These are phyloP conservation scores for Chaetodon trifascialis DNA, from an alignment of 2,113 vertebrate species.

Conservation along the genomic window DNA sequence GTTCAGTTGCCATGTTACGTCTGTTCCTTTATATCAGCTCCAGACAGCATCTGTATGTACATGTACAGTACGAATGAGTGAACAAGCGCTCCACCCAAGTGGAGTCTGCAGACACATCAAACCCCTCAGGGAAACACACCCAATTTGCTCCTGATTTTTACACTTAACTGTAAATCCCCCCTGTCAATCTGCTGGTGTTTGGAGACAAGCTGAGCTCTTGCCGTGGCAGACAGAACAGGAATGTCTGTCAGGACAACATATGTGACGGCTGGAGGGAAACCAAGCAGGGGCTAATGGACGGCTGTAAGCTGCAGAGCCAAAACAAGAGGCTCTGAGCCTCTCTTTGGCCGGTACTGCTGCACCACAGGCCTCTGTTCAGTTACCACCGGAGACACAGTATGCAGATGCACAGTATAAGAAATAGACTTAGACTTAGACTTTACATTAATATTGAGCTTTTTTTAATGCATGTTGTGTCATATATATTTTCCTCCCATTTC, in stretches of 20 bases:
- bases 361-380: conserved; percentile 7
- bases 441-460: too few species aligned
- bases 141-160: conserved; percentile 54
- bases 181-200: conserved; percentile 38
- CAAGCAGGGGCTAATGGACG: conserved; percentile 7
- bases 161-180: conserved; percentile 43
- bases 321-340: conserved; percentile 26
- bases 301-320: conserved; percentile 20
- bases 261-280: conserved; percentile 46
- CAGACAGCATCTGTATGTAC: conserved; percentile 61
- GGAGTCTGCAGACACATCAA: conserved; percentile 61
- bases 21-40: background rate
- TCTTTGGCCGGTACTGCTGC: conserved; percentile 4
- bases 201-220: conserved; percentile 38
- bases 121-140: conserved; percentile 58
- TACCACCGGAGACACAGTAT: background rate
- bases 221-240: conserved; percentile 53
- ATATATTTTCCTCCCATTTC: too few species aligned
- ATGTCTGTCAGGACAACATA: conserved; percentile 50
- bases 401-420: background rate
- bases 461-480: too few species aligned
- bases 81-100: conserved; percentile 47
- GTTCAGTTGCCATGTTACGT: conserved; percentile 5
- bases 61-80: conserved; percentile 37
- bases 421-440: background rate